Percentiles rank a stretch among this genome's conserved stretches.
Evolutionary conservation across 1,140 invertebrate genomes (phyloP).

Genomic region (Sminthurinus signatus): DNA sequence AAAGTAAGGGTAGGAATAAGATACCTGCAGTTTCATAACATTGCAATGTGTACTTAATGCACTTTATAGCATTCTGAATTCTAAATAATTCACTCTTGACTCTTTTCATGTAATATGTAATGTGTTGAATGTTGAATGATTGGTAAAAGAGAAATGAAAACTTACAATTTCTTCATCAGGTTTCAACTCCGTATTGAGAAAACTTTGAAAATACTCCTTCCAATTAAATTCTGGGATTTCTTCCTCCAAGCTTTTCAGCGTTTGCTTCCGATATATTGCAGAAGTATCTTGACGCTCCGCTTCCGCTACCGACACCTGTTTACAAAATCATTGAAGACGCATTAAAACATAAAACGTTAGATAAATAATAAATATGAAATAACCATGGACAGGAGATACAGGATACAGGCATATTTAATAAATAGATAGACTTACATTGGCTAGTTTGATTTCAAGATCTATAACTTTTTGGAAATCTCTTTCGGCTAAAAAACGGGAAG

Average conservation of each 20-base stretch:
- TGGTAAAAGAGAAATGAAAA: too few relatives aligned
- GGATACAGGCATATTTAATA: too few relatives aligned
- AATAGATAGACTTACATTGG: slow-evolving; percentile 57
- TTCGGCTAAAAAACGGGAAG: slow-evolving; percentile 55
- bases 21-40: too few relatives aligned
- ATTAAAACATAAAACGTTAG: slow-evolving; percentile 13
- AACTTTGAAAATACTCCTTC: slow-evolving; percentile 63
- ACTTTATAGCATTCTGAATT: too few relatives aligned
- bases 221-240: slow-evolving; percentile 70
- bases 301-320: slow-evolving; percentile 66
- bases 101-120: too few relatives aligned
- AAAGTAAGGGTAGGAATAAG: slow-evolving; percentile 72
- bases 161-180: slow-evolving; percentile 68
- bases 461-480: slow-evolving; percentile 63
- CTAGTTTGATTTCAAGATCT: slow-evolving; percentile 66
- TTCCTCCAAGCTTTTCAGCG: slow-evolving; percentile 56
- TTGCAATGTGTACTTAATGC: too few relatives aligned
- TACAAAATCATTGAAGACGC: too few relatives aligned
- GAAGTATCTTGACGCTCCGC: slow-evolving; percentile 76
- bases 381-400: too few relatives aligned
- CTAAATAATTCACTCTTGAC: too few relatives aligned
- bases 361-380: too few relatives aligned
- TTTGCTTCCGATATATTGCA: slow-evolving; percentile 65
- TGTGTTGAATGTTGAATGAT: too few relatives aligned
- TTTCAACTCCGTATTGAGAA: slow-evolving; percentile 58